Evolutionary conservation across 1,140 invertebrate genomes (phyloP), one percentile per base, ranked within the genome.

Genomic region (Pygmarrhopalites habei): DNA sequence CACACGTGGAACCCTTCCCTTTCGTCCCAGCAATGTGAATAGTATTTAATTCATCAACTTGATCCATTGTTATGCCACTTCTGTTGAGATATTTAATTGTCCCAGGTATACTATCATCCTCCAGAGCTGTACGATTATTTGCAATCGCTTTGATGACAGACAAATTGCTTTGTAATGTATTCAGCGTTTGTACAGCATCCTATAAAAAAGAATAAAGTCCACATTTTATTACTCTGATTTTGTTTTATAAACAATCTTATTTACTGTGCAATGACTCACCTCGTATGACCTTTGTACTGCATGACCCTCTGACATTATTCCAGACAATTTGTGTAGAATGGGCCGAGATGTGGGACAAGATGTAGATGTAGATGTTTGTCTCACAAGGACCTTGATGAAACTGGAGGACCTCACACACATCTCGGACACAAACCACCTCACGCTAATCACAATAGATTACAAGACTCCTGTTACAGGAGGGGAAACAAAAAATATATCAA

Each of bases 11-110:
- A 21, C 88, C 88, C 81, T 90, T 91, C 35, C 95, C 95, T 81
- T 99, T 99, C 0, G 95, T 98, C 5, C 97, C 97, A 70, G 90
- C 81, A 1, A 98, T 84, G 80, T 98, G 95, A 70, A 99, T 95
- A 7, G 95, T 79, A 56, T 88, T 86, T 14, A 98, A 73, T 21
- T 64, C 44, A 65, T 90, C 82, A 30, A 92, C 73, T 52, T 82
- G 79, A 1, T 83, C 75, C 21, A 84, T 32, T 21, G 77, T 75
- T 1, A 94, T 74, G 21, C 89, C 89, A 57, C 81, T 77, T 71
- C 78, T 75, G 28, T 77, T 58, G 28, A 89, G 74, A 73, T 81
- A 86, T 74, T 68, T 68, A 28, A 73, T 69, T 49, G 77, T 79
- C 46, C 73, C 70, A 12, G 73, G 72, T 5, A 80, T 32, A 17